Evolutionary conservation across 2,888 invertebrate genomes (phyloP), one percentile per base, ranked within the genome.

Genomic region (Brenthis hecate): DNA sequence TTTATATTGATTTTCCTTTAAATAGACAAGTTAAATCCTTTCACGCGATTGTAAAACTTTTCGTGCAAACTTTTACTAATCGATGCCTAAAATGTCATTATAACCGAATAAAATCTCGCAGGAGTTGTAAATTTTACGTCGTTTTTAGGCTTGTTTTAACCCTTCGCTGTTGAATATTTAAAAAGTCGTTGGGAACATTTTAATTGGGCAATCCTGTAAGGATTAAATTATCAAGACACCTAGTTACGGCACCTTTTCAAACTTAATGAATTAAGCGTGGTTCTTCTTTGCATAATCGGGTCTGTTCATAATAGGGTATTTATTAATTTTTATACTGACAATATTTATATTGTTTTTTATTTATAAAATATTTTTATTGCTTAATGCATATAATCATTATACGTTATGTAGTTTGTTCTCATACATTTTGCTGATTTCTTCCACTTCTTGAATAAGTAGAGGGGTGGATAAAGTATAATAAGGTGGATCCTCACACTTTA

Each of bases 161-260:
- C 91, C 91, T 87, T 88, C 81, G 77, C 81, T 73, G 68, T 77
- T 89, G 89, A 91, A 92, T 92, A 92, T 92, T 92, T 92, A 92
- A 92, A 92, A 92, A 92, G 89, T 92, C 91, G 90, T 91, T 89
- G 89, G 85, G 83, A 89, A 90, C 87, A 88, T 87, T 89, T 88
- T 92, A 92, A 92, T 92, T 91, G 92, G 90, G 86, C 88, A 88
- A 90, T 88, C 89, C 86, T 82, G 88, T 79, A 84, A 86, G 91
- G 92, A 92, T 92, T 92, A 92, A 92, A 92, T 92, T 92, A 92
- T 92, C 90, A 92, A 92, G 92, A 91, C 92, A 92, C 92, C 92
- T 92, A 87, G 91, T 91, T 90, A 91, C 84, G 81, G 83, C 86
- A 84, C 85, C 86, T 83, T 79, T 86, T 81, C 81, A 82, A 88